Base-by-base conservation (phyloP, 2,113 vertebrate genomes). In the Forbesichthys agassizii region DNA sequence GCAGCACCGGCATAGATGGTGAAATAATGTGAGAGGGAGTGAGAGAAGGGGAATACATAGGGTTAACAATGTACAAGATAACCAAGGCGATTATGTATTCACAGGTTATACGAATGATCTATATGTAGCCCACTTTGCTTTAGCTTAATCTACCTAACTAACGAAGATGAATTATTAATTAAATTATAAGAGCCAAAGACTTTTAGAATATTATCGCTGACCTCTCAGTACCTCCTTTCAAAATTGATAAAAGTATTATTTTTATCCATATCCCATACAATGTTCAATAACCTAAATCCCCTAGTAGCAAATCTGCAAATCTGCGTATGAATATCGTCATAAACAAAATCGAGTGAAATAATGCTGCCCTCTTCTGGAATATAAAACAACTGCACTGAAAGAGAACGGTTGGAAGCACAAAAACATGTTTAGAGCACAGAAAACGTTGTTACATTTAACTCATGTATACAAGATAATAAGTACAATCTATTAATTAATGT, bases 291-390 rank as follows among this genome's bases (percentile, higher is more conserved):
- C 49, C 49, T 8, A 20, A 6, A 56, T 4, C 54, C 53, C 13
- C 18, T 11, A 48, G 69, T 9, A 36, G 54, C 27, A 58, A 58
- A 33, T n/a, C 33, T 59, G 36, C 11, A 5, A 46, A 48, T 53
- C 3, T 5, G 56, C 33, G 36, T 54, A 62, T 48, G 46, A 27
- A 65, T 9, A 33, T 66, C 71, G n/a, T 27, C 27, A 27, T 27
- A 51, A 58, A 11, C 14, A 18, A 16, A 6, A 13, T 80, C 85
- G 56, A 64, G 66, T 82, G 81, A 87, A 90, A 79, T 84, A 71
- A 67, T 91, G 88, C 90, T 87, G 87, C 90, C 88, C 86, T 87
- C 90, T 91, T 69, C 84, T 90, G 90, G 87, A 75, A 36, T 6
- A 14, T 18, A 69, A 46, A 59, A 52, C 64, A 74, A 73, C 18